Conservation (phyloP, 2,797 vertebrate species). For the Fistularia commersonii region DNA sequence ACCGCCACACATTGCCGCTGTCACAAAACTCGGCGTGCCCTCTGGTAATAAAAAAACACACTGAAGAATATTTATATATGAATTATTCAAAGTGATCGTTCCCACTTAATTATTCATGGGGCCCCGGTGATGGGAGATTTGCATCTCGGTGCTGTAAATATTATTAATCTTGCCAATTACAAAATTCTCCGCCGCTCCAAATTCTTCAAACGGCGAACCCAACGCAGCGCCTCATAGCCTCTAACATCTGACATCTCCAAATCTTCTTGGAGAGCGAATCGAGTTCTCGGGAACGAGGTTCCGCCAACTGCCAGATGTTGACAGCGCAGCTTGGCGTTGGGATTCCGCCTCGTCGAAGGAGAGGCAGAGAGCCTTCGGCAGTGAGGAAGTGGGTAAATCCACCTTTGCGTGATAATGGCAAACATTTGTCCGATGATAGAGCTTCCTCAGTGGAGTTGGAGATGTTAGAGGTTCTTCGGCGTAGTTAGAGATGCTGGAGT, state of each 20-base stretch:
- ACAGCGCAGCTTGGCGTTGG: conserved; percentile 7
- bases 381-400: too few species aligned
- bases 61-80: conserved; percentile 80
- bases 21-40: conserved; percentile 75
- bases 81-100: conserved; percentile 82
- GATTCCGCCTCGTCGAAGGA: not conserved
- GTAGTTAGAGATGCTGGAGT: too few species aligned
- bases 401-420: too few species aligned
- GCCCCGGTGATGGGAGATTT: conserved; percentile 70
- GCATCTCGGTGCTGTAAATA: conserved; percentile 77
- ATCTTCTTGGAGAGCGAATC: conserved; percentile 62
- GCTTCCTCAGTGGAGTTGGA: too few species aligned
- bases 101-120: conserved; percentile 78
- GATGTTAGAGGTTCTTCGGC: too few species aligned
- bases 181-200: conserved; percentile 74
- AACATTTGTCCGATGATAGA: too few species aligned
- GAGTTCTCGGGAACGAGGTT: conserved; percentile 36
- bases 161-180: conserved; percentile 81
- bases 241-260: conserved; percentile 67
- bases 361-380: too few species aligned
- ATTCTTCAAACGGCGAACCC: conserved; percentile 72
- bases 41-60: conserved; percentile 74
- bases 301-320: conserved; percentile 31
- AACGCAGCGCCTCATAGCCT: conserved; percentile 62
- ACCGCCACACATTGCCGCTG: conserved; percentile 71